Evolutionary conservation across 2,797 vertebrate species (phyloP).

Genomic region (Alexandromys oeconomus): DNA sequence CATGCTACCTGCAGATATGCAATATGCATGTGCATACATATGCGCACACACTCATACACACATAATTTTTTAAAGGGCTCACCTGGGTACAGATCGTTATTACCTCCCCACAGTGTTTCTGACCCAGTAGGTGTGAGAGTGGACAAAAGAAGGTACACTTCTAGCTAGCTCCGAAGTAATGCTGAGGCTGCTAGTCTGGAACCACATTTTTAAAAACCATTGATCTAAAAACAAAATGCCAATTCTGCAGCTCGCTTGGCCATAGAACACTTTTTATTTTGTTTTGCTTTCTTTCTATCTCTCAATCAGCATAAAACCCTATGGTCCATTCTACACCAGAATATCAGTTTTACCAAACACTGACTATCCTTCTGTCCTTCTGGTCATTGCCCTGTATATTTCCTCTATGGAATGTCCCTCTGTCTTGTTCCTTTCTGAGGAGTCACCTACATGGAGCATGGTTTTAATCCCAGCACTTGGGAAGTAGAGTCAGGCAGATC

Average conservation of each 20-base stretch:
- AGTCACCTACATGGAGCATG: no score
- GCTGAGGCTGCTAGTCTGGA: not conserved
- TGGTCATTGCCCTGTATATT: no score
- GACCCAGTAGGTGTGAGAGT: not conserved
- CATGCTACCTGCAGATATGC: no score
- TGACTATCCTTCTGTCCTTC: no score
- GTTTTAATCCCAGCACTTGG: no score
- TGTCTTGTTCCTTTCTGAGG: no score
- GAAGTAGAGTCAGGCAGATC: no score
- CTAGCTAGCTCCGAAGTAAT: not conserved
- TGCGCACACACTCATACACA: no score
- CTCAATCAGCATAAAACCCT: no score
- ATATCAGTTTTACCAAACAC: no score
- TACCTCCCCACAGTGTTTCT: not conserved
- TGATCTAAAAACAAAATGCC: not conserved
- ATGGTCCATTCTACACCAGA: accelerated
- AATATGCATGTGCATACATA: no score
- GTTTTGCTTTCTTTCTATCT: not conserved
- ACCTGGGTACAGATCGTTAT: not conserved
- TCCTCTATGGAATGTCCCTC: no score
- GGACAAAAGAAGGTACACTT: not conserved
- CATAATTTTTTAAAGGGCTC: not conserved
- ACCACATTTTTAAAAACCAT: not conserved
- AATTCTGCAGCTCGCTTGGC: not conserved
- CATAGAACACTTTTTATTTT: not conserved